These are phyloP conservation scores for Sebastes hubbsi DNA, from an alignment of 2,797 vertebrate genomes.

Conservation along the genomic window DNA sequence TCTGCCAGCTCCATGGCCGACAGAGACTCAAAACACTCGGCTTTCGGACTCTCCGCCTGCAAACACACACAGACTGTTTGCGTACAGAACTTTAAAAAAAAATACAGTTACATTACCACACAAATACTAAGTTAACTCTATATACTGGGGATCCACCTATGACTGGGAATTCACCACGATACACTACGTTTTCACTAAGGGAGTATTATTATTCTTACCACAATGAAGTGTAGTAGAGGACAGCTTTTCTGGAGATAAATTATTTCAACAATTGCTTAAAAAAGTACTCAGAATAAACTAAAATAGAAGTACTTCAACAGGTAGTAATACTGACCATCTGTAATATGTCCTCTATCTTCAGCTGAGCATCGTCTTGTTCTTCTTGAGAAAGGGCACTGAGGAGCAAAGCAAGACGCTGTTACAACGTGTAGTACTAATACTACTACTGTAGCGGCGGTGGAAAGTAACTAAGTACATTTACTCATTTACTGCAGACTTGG, in stretches of 20 bases:
- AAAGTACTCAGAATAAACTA: not conserved
- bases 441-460: not conserved
- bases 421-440: not conserved
- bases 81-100: not conserved
- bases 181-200: not conserved
- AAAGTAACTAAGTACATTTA: not conserved
- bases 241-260: constrained; percentile 73
- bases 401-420: constrained; percentile 2
- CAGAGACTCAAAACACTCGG: constrained; percentile 91
- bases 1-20: constrained; percentile 96
- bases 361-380: constrained; percentile 91
- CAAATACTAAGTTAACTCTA: not conserved
- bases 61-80: not conserved
- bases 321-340: constrained; percentile 85
- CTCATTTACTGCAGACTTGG: not conserved
- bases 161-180: not conserved
- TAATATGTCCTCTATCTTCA: constrained; percentile 91
- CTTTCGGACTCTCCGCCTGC: constrained; percentile 87
- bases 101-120: not conserved
- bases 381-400: constrained; percentile 92
- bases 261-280: constrained; percentile 5
- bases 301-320: not conserved
- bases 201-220: constrained; percentile 56
- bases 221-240: constrained; percentile 76
- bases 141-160: not conserved